phyloP scores from a whole-genome alignment of 2,113 vertebrate species.

The Gyps fulvus region DNA sequence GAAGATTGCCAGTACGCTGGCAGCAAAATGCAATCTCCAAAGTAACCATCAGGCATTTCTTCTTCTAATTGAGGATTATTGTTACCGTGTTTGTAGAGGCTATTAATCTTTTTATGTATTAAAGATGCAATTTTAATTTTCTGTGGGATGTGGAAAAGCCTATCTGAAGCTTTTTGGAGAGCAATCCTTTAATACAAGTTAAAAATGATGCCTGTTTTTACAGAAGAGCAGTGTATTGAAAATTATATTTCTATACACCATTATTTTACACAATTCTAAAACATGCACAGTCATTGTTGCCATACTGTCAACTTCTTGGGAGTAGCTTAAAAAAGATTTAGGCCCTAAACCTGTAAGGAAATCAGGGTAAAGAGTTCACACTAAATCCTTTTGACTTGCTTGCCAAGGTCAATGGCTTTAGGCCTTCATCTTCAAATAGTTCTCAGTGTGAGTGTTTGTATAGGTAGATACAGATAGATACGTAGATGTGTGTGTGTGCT shows the following conservation, averaged over 20 bases:
- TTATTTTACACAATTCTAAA: neutral
- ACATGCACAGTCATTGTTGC: neutral
- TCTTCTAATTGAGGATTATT: neutral
- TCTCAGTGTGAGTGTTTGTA: neutral
- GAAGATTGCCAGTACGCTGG: neutral
- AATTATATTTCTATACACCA: neutral
- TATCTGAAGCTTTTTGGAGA: neutral
- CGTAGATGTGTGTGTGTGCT: neutral
- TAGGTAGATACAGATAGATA: neutral
- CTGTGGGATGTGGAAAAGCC: neutral
- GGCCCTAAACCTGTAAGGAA: neutral
- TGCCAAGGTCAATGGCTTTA: neutral
- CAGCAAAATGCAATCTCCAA: neutral
- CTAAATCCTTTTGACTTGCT: neutral
- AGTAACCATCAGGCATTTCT: neutral
- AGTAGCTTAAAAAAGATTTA: conserved; percentile 15
- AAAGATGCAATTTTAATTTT: neutral
- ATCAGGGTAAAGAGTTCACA: neutral
- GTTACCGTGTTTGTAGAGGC: neutral
- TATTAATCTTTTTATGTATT: neutral
- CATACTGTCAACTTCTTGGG: neutral
- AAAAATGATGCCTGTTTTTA: neutral
- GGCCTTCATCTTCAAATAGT: neutral
- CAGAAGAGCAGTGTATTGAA: neutral
- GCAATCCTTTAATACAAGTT: neutral